phyloP scores from a whole-genome alignment of 2,113 vertebrate genomes.

The Varanus salvator region DNA sequence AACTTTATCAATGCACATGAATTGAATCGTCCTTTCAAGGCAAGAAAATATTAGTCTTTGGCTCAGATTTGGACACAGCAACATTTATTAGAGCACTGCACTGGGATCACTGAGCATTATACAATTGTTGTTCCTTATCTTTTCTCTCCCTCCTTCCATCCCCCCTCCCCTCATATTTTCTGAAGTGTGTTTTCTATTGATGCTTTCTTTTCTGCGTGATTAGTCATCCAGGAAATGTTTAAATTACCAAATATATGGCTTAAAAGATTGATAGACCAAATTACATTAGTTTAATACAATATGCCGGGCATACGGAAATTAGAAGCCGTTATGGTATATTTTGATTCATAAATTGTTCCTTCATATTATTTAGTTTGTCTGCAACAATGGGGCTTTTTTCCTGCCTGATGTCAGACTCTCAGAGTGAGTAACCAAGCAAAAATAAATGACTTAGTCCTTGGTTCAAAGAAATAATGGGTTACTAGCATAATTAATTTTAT shows the following conservation, averaged over 20 bases:
- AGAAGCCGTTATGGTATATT: constrained; percentile 78
- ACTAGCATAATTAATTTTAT: constrained; percentile 87
- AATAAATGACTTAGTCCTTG: constrained; percentile 82
- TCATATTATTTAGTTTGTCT: constrained; percentile 76
- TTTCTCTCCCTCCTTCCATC: constrained; percentile 30
- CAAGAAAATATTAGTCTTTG: constrained; percentile 72
- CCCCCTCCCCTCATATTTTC: constrained; percentile 60
- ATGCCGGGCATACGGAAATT: constrained; percentile 80
- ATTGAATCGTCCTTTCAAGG: constrained; percentile 64
- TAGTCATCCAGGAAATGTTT: constrained; percentile 85
- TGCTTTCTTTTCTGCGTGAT: constrained; percentile 78
- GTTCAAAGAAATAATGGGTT: constrained; percentile 84
- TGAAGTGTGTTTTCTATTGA: constrained; percentile 69
- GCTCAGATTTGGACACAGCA: constrained; percentile 60
- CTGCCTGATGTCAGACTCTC: constrained; percentile 72
- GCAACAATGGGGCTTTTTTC: constrained; percentile 67
- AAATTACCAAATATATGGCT: constrained; percentile 84
- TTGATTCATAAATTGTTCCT: constrained; percentile 77
- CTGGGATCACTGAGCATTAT: constrained; percentile 39
- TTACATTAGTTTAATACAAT: constrained; percentile 82
- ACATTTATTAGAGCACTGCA: constrained; percentile 62
- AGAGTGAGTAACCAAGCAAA: constrained; percentile 80
- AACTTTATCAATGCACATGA: constrained; percentile 52
- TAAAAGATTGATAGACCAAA: constrained; percentile 83
- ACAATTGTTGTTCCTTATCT: constrained; percentile 44